phyloP scores from a whole-genome alignment of 2,797 vertebrate genomes.

The Onychomys leucogaster region DNA sequence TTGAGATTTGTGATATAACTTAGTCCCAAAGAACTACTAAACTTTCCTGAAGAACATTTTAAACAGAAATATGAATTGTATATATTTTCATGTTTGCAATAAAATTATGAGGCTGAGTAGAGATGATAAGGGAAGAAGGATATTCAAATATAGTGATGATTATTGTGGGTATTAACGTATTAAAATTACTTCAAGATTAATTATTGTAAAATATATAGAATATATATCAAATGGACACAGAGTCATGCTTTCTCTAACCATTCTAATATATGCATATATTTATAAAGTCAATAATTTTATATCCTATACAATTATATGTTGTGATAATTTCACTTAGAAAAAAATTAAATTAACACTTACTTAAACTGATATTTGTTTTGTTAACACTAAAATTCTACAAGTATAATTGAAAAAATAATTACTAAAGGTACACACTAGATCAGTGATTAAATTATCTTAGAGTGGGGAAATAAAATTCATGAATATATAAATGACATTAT shows the following conservation, averaged over 20 bases:
- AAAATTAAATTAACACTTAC: background rate
- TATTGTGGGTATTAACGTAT: background rate
- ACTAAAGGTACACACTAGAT: background rate
- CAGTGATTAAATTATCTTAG: background rate
- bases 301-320: background rate
- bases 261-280: background rate
- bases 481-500: background rate
- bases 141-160: background rate
- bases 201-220: background rate
- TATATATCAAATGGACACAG: background rate
- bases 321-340: background rate
- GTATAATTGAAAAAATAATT: background rate
- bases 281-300: background rate
- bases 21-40: background rate
- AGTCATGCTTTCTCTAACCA: background rate
- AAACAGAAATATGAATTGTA: slow-evolving; percentile 20
- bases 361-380: background rate
- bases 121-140: background rate
- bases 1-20: background rate
- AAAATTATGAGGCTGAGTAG: background rate
- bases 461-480: background rate
- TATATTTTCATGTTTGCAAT: background rate
- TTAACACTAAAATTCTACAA: background rate
- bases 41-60: slow-evolving; percentile 21
- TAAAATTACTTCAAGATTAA: background rate